Evolutionary conservation across 30 jellyfish, hydroid and myxozoan genomes (phyloP), one percentile per base, ranked within the genome.

Genomic region (Hydractinia symbiolongicarpus): DNA sequence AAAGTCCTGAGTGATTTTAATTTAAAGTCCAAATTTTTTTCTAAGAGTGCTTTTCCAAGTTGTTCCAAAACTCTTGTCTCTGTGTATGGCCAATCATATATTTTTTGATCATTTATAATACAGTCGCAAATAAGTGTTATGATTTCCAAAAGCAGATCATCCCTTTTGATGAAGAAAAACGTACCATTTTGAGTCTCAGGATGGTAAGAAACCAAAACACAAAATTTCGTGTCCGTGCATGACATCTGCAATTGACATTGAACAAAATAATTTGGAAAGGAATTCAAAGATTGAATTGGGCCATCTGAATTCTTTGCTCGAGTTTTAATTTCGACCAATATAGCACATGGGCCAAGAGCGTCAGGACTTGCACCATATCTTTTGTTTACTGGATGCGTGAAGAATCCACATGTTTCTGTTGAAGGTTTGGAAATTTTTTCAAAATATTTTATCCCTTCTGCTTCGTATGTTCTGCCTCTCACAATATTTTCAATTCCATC

Each of bases 361-460:
- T 70, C 79, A 70, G 79, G 79, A 70, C 79, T 70, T 70, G 79
- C 79, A 15, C 79, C 79, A 50, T 70, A 70, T 7, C 51, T 70
- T 70, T 54, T 20, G 51, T 70, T 50, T 54, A 19, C 5, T 70
- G 54, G 79, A 20, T 67, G 77, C 8, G 8, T 8, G 49, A 67
- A 67, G 19, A 67, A 67, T 67, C 77, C 77, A 67, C 77, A 67
- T 9, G 13, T 20, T 20, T 13, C 10, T 9, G 77, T 67, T 67
- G 77, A 9, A 13, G 49, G 10, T 67, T 67, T 67, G 10, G 77
- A 67, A 9, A 9, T 44, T 19, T 67, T 67, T 19, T 67, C 77
- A 67, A 67, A 67, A 19, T 67, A 67, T 8, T 19, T 9, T 8
- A 67, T 67, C 10, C 77, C 77, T 9, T 67, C 77, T 67, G 13